phyloP scores from a whole-genome alignment of 2,888 invertebrate species.

The Pseudoips prasinana region DNA sequence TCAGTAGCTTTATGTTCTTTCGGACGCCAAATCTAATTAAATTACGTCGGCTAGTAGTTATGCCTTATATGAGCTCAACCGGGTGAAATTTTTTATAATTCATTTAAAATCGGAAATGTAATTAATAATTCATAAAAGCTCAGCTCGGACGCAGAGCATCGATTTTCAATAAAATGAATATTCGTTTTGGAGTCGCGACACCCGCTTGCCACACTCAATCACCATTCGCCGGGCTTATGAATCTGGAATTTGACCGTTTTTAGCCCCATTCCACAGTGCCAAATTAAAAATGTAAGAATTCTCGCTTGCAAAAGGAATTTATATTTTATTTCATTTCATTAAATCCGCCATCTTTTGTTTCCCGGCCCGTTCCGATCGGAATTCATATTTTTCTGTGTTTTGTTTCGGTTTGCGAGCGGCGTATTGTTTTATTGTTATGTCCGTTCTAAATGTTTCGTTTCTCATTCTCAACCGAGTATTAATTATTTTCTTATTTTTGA shows the following conservation, averaged over 20 bases:
- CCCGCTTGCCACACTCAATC: conserved; percentile 39
- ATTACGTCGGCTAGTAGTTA: conserved; percentile 23
- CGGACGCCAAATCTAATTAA: conserved; percentile 36
- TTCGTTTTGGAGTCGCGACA: conserved; percentile 38
- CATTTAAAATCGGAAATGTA: conserved; percentile 35
- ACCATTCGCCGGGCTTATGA: conserved; percentile 53
- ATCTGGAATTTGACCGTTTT: conserved; percentile 74
- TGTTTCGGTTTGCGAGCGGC: conserved; percentile 72
- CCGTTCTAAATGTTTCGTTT: conserved; percentile 67
- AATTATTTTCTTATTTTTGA: conserved; percentile 80
- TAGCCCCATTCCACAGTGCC: conserved; percentile 68
- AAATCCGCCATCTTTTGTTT: conserved; percentile 82
- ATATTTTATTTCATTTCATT: conserved; percentile 82
- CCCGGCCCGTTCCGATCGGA: conserved; percentile 74
- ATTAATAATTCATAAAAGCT: conserved; percentile 34
- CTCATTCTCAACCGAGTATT: conserved; percentile 67
- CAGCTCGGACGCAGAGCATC: conserved; percentile 23
- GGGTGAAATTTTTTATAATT: conserved; percentile 36
- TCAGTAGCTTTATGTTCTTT: conserved; percentile 33
- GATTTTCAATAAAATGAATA: conserved; percentile 54
- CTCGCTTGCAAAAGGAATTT: conserved; percentile 78
- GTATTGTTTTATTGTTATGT: conserved; percentile 77
- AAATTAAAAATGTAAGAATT: conserved; percentile 82
- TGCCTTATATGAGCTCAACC: conserved; percentile 17
- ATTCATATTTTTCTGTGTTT: conserved; percentile 82